phyloP scores from a whole-genome alignment of 2,113 vertebrate species.

The Nothocercus julius region DNA sequence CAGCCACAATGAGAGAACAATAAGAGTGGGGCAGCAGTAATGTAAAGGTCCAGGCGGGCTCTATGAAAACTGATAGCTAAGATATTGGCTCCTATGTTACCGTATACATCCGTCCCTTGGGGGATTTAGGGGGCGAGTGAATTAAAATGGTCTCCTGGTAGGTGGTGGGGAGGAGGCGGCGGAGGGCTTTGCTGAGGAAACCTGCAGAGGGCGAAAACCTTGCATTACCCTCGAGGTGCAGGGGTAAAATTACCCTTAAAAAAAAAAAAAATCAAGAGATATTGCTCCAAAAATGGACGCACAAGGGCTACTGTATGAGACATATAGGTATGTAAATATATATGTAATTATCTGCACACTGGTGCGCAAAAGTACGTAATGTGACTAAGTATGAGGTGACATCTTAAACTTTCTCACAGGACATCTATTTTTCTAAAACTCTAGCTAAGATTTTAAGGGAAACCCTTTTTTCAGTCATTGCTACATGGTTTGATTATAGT shows the following conservation, averaged over 20 bases:
- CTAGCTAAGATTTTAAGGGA: not conserved
- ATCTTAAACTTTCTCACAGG: not conserved
- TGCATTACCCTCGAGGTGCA: not conserved
- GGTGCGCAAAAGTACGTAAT: not conserved
- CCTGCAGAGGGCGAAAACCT: conserved; percentile 66
- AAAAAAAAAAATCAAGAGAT: conserved; percentile 6
- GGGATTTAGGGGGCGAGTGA: conserved; percentile 82
- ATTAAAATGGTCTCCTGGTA: conserved; percentile 83
- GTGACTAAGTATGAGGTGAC: not conserved
- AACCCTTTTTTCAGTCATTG: conserved; percentile 10
- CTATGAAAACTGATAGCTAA: conserved; percentile 90
- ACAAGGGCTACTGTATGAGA: not conserved
- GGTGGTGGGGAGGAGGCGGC: not conserved
- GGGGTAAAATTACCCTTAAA: not conserved
- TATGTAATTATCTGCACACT: not conserved
- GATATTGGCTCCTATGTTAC: conserved; percentile 86
- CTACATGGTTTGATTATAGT: not conserved
- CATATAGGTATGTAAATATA: not conserved
- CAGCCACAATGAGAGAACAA: conserved; percentile 86
- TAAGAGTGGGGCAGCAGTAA: conserved; percentile 84
- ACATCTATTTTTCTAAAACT: not conserved
- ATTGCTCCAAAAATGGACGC: conserved; percentile 29
- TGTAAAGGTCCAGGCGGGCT: conserved; percentile 81
- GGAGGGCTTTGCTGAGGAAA: conserved; percentile 69
- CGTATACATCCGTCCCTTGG: conserved; percentile 68